phyloP scores from a whole-genome alignment of 2,888 invertebrate species.

The Leucophora obtusa region DNA sequence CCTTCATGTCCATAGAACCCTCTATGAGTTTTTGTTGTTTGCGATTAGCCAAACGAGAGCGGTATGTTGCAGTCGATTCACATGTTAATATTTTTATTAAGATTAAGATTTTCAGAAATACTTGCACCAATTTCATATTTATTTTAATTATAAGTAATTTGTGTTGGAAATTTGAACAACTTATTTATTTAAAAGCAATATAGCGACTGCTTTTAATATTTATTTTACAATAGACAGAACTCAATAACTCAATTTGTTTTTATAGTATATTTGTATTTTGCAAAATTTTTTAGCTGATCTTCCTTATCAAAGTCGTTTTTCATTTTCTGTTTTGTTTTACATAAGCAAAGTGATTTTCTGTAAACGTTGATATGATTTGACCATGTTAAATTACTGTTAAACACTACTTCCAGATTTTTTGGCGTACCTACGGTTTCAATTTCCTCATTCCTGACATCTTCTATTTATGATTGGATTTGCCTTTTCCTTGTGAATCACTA shows the following conservation, averaged over 20 bases:
- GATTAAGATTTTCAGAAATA: conserved; percentile 6
- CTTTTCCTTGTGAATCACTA: too few relatives aligned
- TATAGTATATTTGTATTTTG: neutral
- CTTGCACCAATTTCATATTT: conserved; percentile 20
- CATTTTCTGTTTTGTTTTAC: neutral
- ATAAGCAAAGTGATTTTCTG: neutral
- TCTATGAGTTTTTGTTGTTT: conserved; percentile 49
- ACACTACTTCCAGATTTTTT: too few relatives aligned
- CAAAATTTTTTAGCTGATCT: neutral
- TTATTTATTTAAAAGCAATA: conserved; percentile 16
- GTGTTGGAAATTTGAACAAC: conserved; percentile 11
- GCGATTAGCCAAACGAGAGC: neutral
- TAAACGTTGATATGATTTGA: too few relatives aligned
- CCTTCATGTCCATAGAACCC: conserved; percentile 52
- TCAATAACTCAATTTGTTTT: neutral
- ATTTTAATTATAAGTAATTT: conserved; percentile 1
- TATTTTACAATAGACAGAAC: neutral
- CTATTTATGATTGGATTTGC: too few relatives aligned
- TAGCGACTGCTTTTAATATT: conserved; percentile 10
- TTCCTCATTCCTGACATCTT: too few relatives aligned
- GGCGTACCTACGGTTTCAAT: too few relatives aligned
- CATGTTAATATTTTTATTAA: neutral
- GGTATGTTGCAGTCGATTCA: neutral
- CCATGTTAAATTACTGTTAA: too few relatives aligned
- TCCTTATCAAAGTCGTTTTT: neutral